Evolutionary conservation across 2,888 invertebrate species (phyloP), one percentile per base, ranked within the genome.

Genomic region (Pseudococcus jackbeardsleyi): DNA sequence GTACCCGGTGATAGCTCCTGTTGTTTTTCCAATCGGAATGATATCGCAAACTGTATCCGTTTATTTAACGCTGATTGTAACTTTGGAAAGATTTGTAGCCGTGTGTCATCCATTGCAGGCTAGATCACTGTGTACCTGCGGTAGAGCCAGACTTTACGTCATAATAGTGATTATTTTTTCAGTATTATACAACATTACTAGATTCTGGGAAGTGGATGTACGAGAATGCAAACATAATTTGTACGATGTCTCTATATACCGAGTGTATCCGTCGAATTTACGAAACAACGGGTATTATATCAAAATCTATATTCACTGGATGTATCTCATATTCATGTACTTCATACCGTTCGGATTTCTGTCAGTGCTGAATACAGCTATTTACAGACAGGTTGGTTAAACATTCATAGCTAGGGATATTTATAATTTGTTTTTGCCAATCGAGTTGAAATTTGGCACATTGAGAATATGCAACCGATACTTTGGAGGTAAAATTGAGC

Each of bases 261-360:
- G 95, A 91, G 94, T 96, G 87, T 92, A 92, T 17, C 94, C 95
- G 12, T 94, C 96, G 88, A 92, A 92, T 22, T 91, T 96, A 90
- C 94, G 97, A 89, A 93, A 93, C 89, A 94, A 96, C 91, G 92
- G 93, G 39, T 92, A 94, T 0, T 98, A 98, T 92, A 95, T 96
- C 89, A 94, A 94, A 64, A 93, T 98, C 72, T 99, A 99, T 92
- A 96, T 98, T 89, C 96, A 97, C 91, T 98, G 98, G 96, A 93
- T 98, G 92, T 98, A 99, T 92, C 94, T 99, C 90, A 94, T 98
- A 89, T 95, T 98, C 90, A 97, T 98, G 94, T 98, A 98, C 92
- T 94, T 97, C 90, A 94, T 99, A 90, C 99, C 99, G 4, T 97
- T 99, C 92, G 93, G 95, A 88, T 95, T 96, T 89, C 93, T 99